Evolutionary conservation across 2,888 invertebrate genomes (phyloP).

Genomic region (Empis stercorea): DNA sequence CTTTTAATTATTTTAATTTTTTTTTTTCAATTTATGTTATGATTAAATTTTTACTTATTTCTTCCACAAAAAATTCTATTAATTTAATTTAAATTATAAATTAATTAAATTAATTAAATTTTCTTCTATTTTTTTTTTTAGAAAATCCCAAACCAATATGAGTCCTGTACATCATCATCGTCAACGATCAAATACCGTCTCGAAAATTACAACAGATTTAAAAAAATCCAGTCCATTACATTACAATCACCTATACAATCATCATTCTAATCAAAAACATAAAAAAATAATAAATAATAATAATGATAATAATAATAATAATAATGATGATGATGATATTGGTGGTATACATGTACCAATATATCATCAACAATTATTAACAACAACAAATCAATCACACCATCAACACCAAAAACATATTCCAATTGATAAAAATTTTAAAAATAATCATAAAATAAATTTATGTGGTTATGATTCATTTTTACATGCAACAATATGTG

Average conservation of each 20-base stretch:
- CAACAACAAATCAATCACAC: conserved; percentile 30
- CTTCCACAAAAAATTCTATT: too few species aligned
- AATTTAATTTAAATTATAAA: too few species aligned
- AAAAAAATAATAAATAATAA: conserved; percentile 22
- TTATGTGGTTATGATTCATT: conserved; percentile 46
- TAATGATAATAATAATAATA: conserved; percentile 20
- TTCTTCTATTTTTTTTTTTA: conserved; percentile 31
- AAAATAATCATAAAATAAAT: conserved; percentile 30
- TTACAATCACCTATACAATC: conserved; percentile 5
- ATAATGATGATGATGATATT: conserved; percentile 13
- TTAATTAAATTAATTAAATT: too few species aligned
- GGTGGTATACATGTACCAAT: conserved; percentile 40
- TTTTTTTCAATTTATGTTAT: too few species aligned
- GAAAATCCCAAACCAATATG: conserved; percentile 44
- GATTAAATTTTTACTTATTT: too few species aligned
- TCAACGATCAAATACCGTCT: conserved; percentile 35
- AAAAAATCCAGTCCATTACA: conserved; percentile 9
- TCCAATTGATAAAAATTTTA: too few species aligned
- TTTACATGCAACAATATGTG: conserved; percentile 48
- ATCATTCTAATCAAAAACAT: conserved; percentile 15
- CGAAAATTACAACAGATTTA: conserved; percentile 35
- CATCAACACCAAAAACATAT: conserved; percentile 10
- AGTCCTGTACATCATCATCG: conserved; percentile 34
- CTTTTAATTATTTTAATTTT: too few species aligned
- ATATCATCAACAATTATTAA: conserved; percentile 48